Conservation (phyloP, 2,888 invertebrate species). For the Ceramica pisi region DNA sequence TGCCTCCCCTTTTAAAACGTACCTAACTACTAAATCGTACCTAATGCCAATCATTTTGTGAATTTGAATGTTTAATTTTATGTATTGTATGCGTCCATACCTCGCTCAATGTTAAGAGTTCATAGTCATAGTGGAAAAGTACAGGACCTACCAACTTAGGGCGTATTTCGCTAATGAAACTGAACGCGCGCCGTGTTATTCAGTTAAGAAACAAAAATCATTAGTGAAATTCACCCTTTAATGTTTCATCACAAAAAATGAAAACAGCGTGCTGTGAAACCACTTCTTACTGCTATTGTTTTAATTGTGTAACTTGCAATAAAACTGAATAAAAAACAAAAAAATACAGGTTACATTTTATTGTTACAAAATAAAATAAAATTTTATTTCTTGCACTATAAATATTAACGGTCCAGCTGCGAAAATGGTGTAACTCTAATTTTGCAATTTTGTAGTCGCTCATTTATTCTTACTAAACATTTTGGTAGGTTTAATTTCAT, state of each 20-base stretch:
- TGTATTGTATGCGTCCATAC: background rate
- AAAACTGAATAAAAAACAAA: constrained; percentile 9
- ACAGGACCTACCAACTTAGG: background rate
- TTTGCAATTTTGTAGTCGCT: constrained; percentile 17
- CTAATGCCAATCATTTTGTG: background rate
- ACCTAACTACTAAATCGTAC: background rate
- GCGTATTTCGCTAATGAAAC: background rate
- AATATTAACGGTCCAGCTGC: background rate
- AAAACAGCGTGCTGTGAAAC: constrained; percentile 7
- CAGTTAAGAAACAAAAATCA: background rate
- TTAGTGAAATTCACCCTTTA: background rate
- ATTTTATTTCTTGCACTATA: background rate
- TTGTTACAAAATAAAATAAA: background rate
- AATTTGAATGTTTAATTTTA: background rate
- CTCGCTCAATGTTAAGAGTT: too few relatives aligned
- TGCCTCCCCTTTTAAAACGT: background rate
- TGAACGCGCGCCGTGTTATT: background rate
- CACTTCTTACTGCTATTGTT: constrained; percentile 16
- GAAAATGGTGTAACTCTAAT: constrained; percentile 39
- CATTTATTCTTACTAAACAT: background rate
- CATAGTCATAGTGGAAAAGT: too few relatives aligned
- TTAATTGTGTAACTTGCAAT: constrained; percentile 14
- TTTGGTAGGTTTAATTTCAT: background rate
- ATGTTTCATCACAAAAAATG: background rate
- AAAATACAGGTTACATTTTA: background rate